These are phyloP conservation scores for Phenacoccus solenopsis DNA, from an alignment of 1,140 invertebrate genomes.

Conservation along the genomic window DNA sequence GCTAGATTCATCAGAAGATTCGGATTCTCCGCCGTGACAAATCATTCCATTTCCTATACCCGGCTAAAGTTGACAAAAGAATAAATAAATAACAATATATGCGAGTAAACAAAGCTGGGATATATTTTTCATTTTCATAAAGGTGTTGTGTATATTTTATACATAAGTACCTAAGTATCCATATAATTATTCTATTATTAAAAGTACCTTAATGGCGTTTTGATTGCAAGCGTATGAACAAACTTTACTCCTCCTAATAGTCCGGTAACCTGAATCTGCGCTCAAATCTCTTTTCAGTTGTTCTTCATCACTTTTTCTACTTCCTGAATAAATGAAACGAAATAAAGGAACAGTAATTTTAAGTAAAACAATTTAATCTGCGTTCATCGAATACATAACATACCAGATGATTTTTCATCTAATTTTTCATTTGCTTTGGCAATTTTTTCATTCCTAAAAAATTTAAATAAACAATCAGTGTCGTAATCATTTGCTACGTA, in stretches of 20 bases:
- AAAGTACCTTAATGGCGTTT: background rate
- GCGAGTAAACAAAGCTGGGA: no score
- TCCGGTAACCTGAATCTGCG: slow-evolving; percentile 19
- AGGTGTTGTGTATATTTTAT: no score
- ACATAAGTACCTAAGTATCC: no score
- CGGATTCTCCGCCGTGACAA: slow-evolving; percentile 26
- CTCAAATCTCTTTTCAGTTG: slow-evolving; percentile 20
- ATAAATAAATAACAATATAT: no score
- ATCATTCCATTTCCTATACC: slow-evolving; percentile 14
- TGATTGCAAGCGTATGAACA: background rate
- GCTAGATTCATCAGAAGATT: slow-evolving; percentile 27
- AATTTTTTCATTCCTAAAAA: background rate
- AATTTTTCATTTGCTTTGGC: background rate
- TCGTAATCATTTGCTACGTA: no score
- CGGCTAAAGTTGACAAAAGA: no score
- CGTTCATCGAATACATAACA: background rate
- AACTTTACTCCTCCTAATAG: slow-evolving; percentile 18
- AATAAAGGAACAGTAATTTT: background rate
- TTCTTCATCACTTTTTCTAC: slow-evolving; percentile 18
- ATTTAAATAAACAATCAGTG: background rate
- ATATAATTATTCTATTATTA: no score
- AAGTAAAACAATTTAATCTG: no score
- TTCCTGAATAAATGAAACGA: background rate
- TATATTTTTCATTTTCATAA: no score
- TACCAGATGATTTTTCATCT: background rate